A percentile compares a stretch with the other conserved stretches of the same genome.
Conservation (phyloP, 1,140 invertebrate genomes). For the Cydia amplana region DNA sequence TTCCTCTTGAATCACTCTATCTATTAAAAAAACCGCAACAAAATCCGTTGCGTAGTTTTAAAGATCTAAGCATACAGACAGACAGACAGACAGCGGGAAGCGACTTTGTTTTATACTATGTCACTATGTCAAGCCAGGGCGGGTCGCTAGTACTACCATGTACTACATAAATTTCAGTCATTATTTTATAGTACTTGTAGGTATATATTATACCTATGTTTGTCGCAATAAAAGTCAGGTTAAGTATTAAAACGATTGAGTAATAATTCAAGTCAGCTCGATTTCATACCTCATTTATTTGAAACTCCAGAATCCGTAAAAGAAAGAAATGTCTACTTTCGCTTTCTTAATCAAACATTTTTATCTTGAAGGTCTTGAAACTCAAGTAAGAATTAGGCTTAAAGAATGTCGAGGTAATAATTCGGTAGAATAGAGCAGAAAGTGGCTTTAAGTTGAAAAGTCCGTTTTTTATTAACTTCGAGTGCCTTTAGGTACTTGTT, state of each 20-base stretch:
- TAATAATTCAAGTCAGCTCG: not conserved
- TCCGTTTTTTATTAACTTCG: not conserved
- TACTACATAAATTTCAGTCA: too few relatives aligned
- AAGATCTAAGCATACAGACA: too few relatives aligned
- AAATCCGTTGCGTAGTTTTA: too few relatives aligned
- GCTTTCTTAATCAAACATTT: slow-evolving; percentile 1
- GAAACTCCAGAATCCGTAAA: slow-evolving; percentile 21
- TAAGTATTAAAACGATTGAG: not conserved
- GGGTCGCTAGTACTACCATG: too few relatives aligned
- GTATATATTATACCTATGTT: too few relatives aligned
- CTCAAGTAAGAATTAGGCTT: not conserved
- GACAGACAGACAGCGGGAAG: too few relatives aligned
- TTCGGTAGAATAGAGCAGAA: not conserved
- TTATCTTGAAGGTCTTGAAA: not conserved
- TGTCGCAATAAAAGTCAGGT: not conserved
- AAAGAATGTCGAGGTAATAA: not conserved
- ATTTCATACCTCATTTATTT: slow-evolving; percentile 7
- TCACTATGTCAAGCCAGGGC: too few relatives aligned
- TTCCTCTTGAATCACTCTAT: too few relatives aligned
- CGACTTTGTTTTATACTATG: too few relatives aligned
- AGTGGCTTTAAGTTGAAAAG: not conserved
- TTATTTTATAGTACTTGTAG: too few relatives aligned
- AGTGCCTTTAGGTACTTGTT: not conserved
- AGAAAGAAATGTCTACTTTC: not conserved
- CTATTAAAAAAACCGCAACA: too few relatives aligned